Evolutionary conservation across 2,888 invertebrate genomes (phyloP).

Genomic region (Clostera curtula): DNA sequence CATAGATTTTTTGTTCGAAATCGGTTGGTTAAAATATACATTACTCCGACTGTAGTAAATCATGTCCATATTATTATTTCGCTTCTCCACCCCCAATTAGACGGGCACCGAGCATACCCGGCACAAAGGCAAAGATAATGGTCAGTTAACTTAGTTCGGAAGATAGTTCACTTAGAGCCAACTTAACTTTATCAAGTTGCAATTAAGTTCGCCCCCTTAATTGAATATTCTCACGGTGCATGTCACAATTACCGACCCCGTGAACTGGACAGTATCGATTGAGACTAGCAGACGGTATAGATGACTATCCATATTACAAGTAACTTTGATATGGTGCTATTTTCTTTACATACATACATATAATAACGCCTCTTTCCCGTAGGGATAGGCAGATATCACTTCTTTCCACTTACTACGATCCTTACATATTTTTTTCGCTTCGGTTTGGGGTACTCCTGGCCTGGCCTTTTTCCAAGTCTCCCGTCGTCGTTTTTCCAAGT

Average conservation of each 20-base stretch:
- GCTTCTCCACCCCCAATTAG: conserved; percentile 53
- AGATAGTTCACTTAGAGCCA: conserved; percentile 71
- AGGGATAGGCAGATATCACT: too few relatives aligned
- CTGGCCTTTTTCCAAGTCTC: too few relatives aligned
- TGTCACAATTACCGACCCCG: conserved; percentile 63
- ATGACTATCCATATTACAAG: too few relatives aligned
- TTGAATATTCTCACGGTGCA: conserved; percentile 70
- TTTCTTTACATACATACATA: too few relatives aligned
- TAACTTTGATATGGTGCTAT: too few relatives aligned
- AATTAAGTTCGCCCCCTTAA: conserved; percentile 67
- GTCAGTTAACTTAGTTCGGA: conserved; percentile 72
- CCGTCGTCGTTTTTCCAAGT: too few relatives aligned
- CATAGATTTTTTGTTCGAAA: too few relatives aligned
- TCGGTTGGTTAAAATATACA: background rate
- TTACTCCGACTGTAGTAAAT: conserved; percentile 2
- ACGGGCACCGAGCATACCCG: conserved; percentile 47
- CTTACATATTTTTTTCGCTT: too few relatives aligned
- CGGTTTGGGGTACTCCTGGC: too few relatives aligned
- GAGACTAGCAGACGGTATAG: too few relatives aligned
- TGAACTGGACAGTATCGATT: conserved; percentile 61
- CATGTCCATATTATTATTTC: conserved; percentile 30
- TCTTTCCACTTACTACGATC: too few relatives aligned
- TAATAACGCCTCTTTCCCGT: too few relatives aligned
- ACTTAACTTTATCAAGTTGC: conserved; percentile 71
- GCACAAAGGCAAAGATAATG: conserved; percentile 74